Evolutionary conservation across 2,888 invertebrate species (phyloP).

Genomic region (Pseudococcus jackbeardsleyi): DNA sequence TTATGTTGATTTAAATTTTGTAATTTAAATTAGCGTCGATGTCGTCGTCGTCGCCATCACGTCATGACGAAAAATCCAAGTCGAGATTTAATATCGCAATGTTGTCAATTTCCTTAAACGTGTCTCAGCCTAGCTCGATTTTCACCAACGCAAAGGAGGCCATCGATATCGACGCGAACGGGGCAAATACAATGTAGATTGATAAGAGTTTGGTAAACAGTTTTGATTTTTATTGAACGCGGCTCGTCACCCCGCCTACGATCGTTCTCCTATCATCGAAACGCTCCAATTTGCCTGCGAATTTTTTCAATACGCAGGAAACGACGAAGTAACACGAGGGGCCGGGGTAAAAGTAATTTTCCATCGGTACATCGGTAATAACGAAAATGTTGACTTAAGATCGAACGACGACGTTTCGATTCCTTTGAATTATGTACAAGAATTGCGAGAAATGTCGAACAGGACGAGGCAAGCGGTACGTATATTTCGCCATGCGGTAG

Average conservation of each 20-base stretch:
- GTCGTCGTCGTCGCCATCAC: neutral
- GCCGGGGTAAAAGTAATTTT: conserved; percentile 8
- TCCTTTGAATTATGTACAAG: neutral
- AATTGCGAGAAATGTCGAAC: neutral
- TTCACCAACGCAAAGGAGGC: neutral
- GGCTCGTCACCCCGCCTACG: neutral
- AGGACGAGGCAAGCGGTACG: neutral
- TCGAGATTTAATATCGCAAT: conserved; percentile 10
- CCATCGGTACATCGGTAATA: conserved; percentile 35
- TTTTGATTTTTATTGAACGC: conserved; percentile 34
- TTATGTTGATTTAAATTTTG: conserved; percentile 38
- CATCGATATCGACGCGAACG: neutral
- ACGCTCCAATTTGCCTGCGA: conserved; percentile 12
- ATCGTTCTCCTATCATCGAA: neutral
- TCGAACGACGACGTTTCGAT: conserved; percentile 11
- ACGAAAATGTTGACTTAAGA: conserved; percentile 42
- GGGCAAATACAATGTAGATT: conserved; percentile 18
- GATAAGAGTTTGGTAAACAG: conserved; percentile 32
- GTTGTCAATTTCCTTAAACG: conserved; percentile 7
- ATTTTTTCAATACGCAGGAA: neutral
- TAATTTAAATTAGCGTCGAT: conserved; percentile 39
- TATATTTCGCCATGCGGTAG: neutral
- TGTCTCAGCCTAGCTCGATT: neutral
- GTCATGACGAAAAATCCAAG: neutral
- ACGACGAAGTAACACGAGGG: neutral